Conservation (phyloP, 2,888 invertebrate species). For the Xanthostigma xanthostigma region DNA sequence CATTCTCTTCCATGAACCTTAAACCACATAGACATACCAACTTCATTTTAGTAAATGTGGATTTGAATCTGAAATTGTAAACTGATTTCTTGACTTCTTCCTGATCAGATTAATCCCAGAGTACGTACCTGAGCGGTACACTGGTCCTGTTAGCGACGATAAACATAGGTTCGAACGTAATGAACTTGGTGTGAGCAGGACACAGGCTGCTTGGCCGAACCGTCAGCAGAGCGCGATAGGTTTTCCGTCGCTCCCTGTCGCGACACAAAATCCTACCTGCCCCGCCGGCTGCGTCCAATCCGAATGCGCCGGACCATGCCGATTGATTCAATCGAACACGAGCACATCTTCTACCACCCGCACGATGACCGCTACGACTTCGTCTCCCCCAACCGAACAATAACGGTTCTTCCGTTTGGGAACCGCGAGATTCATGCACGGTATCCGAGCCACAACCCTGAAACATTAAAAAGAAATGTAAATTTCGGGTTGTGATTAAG, state of each 20-base stretch:
- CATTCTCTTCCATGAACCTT: slow-evolving; percentile 75
- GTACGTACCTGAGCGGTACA: slow-evolving; percentile 27
- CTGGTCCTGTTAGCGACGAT: slow-evolving; percentile 57
- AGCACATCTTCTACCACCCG: slow-evolving; percentile 26
- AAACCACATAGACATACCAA: slow-evolving; percentile 15
- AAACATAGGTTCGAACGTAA: slow-evolving; percentile 67
- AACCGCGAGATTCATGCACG: slow-evolving; percentile 36
- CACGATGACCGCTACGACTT: slow-evolving; percentile 21
- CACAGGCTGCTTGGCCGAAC: slow-evolving; percentile 53
- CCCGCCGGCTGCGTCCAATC: slow-evolving; percentile 54
- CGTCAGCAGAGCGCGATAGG: slow-evolving; percentile 56
- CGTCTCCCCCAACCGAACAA: slow-evolving; percentile 47
- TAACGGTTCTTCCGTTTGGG: slow-evolving; percentile 40
- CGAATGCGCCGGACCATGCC: slow-evolving; percentile 47
- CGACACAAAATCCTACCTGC: slow-evolving; percentile 60
- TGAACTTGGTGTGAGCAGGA: slow-evolving; percentile 60
- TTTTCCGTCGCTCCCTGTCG: slow-evolving; percentile 53
- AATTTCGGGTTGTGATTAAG: background rate
- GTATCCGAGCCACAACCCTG: slow-evolving; percentile 48
- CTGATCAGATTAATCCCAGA: too few species aligned
- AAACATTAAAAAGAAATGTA: slow-evolving; percentile 7
- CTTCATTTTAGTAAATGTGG: too few species aligned
- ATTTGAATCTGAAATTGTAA: too few species aligned
- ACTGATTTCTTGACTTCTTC: too few species aligned
- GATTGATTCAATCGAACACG: slow-evolving; percentile 44